Evolutionary conservation across 2,888 invertebrate species (phyloP).

Genomic region (Sarcophaga subvicina): DNA sequence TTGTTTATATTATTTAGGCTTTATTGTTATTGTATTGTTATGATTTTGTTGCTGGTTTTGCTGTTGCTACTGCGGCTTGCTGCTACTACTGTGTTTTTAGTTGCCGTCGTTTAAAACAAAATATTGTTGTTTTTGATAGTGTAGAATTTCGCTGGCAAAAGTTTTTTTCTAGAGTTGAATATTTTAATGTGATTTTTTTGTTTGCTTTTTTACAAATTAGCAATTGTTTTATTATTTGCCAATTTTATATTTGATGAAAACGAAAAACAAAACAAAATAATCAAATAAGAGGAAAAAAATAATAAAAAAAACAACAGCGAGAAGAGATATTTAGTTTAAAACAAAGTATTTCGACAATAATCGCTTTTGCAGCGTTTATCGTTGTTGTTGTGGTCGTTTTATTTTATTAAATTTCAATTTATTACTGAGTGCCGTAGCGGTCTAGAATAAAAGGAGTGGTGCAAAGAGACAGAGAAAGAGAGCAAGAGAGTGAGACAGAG

Average conservation of each 20-base stretch:
- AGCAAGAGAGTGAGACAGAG: background rate
- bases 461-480: background rate
- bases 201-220: conserved; percentile 31
- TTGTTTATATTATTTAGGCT: conserved; percentile 23
- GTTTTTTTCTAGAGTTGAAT: conserved; percentile 2
- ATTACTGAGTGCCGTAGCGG: background rate
- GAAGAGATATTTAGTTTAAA: conserved; percentile 8
- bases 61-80: conserved; percentile 11
- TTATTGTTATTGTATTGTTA: conserved; percentile 44
- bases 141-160: conserved; percentile 46
- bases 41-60: conserved; percentile 40
- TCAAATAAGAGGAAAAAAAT: background rate
- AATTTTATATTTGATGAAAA: conserved; percentile 12
- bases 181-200: conserved; percentile 37
- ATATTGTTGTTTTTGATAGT: conserved; percentile 47
- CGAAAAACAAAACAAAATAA: background rate
- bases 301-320: background rate
- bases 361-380: conserved; percentile 11
- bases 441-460: background rate
- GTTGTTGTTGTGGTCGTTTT: background rate
- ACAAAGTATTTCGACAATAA: conserved; percentile 27
- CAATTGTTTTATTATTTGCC: conserved; percentile 33
- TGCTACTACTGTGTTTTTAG: conserved; percentile 7
- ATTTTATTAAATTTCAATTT: background rate
- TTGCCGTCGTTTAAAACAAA: conserved; percentile 17